Evolutionary conservation across 2,888 invertebrate genomes (phyloP).

Genomic region (Cheilosia vulpina): DNA sequence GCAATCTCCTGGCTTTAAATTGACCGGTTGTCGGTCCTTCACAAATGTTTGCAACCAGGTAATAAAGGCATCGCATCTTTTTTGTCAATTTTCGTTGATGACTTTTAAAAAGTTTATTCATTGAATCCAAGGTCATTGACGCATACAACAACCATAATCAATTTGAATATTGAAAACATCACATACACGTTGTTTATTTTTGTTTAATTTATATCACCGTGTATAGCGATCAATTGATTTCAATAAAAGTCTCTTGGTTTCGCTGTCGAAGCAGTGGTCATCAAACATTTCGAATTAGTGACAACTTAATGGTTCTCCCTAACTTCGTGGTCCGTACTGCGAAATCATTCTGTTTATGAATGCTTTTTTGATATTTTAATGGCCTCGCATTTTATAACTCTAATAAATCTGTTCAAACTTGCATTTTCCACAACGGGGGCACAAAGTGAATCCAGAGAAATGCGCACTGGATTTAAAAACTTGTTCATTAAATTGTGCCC

Average conservation of each 20-base stretch:
- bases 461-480: constrained; percentile 24
- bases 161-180: background rate
- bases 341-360: background rate
- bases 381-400: background rate
- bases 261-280: too few relatives aligned
- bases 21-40: too few relatives aligned
- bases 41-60: too few relatives aligned
- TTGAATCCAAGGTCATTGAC: background rate
- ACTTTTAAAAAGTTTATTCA: background rate
- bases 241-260: too few relatives aligned
- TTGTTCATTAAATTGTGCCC: constrained; percentile 15
- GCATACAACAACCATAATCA: background rate
- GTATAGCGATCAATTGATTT: too few relatives aligned
- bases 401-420: background rate
- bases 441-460: background rate
- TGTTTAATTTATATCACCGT: background rate
- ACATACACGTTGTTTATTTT: background rate
- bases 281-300: too few relatives aligned
- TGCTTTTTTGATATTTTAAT: background rate
- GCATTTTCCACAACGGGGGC: too few relatives aligned
- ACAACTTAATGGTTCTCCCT: too few relatives aligned
- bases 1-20: too few relatives aligned
- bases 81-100: background rate
- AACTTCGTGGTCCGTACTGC: background rate
- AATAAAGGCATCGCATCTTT: too few relatives aligned